Base-by-base conservation (phyloP, 2,888 invertebrate species). In the Branchinecta sandiegonensis region DNA sequence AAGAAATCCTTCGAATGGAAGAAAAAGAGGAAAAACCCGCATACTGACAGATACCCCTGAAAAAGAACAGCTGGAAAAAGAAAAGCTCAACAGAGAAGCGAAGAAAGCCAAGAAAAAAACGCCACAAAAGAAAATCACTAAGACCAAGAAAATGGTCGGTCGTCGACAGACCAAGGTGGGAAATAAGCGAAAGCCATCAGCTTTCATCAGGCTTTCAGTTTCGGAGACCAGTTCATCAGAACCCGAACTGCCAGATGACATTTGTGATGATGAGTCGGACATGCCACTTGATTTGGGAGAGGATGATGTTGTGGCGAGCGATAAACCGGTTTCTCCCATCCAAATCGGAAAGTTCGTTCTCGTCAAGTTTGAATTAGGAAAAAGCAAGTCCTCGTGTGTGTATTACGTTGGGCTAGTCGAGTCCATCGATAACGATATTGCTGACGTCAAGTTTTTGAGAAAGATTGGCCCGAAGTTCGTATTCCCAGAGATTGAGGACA, bases 31-130 rank as follows among this genome's bases (percentile, higher is more conserved):
- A 48, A 65, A 65, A 50, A 66, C 72, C 46, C 65, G 69, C 47
- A 69, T 72, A 65, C 65, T 71, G 50, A 71, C 71, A 65, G 69
- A 69, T 67, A 71, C 67, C 17, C 70, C 72, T 23, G 69, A 68
- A 68, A 68, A 68, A 65, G 46, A 68, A 63, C 65, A 64, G 47
- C 56, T 68, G 17, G n/a, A n/a, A n/a, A n/a, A n/a, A n/a, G n/a
- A n/a, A n/a, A n/a, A n/a, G n/a, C n/a, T n/a, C n/a, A n/a, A n/a
- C n/a, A n/a, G n/a, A n/a, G n/a, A n/a, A n/a, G n/a, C n/a, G n/a
- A n/a, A n/a, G n/a, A n/a, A n/a, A 56, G 23, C 23, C 23, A 23
- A 23, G 23, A 23, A 23, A 23, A 23, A 23, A 23, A 23, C 4
- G 23, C 23, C 23, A 23, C 23, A 23, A 23, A 23, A 23, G 23